These are phyloP conservation scores for Papilio xuthus DNA, from an alignment of 1,140 invertebrate genomes.

Conservation along the genomic window DNA sequence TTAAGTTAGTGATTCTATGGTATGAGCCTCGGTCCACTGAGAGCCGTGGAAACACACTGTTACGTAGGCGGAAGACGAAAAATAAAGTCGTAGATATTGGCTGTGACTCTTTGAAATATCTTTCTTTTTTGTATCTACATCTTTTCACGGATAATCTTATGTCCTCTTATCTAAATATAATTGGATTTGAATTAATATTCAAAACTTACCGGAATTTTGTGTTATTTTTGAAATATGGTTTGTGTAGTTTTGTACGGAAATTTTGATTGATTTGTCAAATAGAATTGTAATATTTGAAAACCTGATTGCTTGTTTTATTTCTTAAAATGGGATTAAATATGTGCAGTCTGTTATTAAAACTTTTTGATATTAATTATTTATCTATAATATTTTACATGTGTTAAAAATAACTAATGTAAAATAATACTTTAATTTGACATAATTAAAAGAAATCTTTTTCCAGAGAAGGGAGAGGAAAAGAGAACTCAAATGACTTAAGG, in stretches of 20 bases:
- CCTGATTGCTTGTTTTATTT: slow-evolving; percentile 6
- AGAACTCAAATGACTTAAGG: no score
- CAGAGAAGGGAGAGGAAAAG: no score
- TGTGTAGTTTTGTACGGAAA: slow-evolving; percentile 30
- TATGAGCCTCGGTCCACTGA: no score
- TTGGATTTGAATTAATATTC: slow-evolving; percentile 10
- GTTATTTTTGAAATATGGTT: slow-evolving; percentile 28
- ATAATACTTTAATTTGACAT: no score
- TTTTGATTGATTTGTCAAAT: slow-evolving; percentile 48
- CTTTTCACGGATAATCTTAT: neutral
- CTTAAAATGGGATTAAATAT: neutral
- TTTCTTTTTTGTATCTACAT: neutral
- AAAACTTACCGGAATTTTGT: slow-evolving; percentile 39
- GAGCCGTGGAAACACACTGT: no score
- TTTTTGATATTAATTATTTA: neutral
- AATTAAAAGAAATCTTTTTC: no score
- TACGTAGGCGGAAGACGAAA: no score
- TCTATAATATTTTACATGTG: neutral
- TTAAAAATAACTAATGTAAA: no score
- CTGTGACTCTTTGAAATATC: no score
- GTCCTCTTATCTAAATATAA: neutral
- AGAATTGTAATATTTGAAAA: slow-evolving; percentile 38
- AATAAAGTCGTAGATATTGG: no score
- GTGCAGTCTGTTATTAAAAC: neutral
- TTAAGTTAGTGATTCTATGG: no score